Percentiles rank a stretch among this genome's conserved stretches.
These are phyloP conservation scores for Tetranychus truncatus DNA, from an alignment of 2,888 invertebrate species.

Conservation along the genomic window DNA sequence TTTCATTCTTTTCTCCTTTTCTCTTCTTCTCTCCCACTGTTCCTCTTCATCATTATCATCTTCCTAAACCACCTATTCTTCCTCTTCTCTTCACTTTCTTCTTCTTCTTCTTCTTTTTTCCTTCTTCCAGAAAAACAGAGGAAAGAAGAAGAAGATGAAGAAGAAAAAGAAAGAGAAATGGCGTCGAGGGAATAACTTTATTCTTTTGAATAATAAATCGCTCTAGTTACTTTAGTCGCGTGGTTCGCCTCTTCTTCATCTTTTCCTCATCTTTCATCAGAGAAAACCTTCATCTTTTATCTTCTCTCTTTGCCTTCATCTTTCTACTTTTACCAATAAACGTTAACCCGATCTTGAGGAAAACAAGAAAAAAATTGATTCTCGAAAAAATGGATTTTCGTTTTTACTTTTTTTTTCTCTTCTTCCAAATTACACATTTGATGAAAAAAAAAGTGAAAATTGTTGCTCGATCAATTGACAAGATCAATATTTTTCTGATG, in stretches of 20 bases:
- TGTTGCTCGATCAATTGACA: neutral
- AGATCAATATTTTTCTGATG: neutral
- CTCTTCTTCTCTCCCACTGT: neutral
- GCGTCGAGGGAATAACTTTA: neutral
- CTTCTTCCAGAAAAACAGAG: neutral
- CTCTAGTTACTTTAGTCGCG: neutral
- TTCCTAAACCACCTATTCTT: neutral
- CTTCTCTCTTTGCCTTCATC: neutral
- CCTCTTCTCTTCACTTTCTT: neutral
- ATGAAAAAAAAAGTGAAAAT: neutral
- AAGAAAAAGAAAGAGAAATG: constrained; percentile 1
- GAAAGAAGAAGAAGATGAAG: neutral
- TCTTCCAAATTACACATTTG: neutral
- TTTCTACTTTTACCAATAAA: neutral
- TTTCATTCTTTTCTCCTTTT: neutral
- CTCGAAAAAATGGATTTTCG: neutral
- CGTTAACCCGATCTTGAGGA: neutral
- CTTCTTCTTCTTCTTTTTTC: neutral
- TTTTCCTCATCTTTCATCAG: neutral
- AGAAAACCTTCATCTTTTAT: neutral
- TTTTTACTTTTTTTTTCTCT: neutral
- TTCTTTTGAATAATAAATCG: neutral
- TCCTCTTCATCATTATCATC: neutral
- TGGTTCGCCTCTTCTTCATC: constrained; percentile 4
- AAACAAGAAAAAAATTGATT: neutral